phyloP scores from a whole-genome alignment of 30 jellyfish, hydroid and myxozoan species.

The Hydra vulgaris region DNA sequence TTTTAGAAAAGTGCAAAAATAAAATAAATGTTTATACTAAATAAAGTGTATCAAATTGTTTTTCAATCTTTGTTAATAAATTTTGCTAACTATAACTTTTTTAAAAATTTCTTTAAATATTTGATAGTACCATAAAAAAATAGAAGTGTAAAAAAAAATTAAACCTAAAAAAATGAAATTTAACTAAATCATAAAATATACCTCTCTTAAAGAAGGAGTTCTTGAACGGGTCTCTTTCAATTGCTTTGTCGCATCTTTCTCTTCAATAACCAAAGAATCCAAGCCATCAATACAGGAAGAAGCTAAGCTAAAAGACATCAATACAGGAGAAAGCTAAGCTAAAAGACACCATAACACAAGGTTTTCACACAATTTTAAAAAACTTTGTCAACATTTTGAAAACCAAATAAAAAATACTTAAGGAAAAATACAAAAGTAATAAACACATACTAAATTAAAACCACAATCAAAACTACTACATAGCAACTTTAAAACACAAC shows the following conservation, averaged over 20 bases:
- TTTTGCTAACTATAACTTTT: too few relatives aligned
- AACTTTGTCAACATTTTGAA: background rate
- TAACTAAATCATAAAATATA: background rate
- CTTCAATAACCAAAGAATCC: background rate
- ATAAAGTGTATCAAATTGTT: too few relatives aligned
- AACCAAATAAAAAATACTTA: too few relatives aligned
- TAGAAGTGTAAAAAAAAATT: background rate
- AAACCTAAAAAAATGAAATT: background rate
- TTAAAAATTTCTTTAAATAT: background rate
- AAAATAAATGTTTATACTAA: too few relatives aligned
- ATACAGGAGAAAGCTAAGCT: background rate
- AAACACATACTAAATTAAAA: too few relatives aligned
- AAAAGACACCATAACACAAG: background rate
- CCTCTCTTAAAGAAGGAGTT: slow-evolving; percentile 11
- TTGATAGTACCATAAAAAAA: background rate
- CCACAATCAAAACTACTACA: too few relatives aligned
- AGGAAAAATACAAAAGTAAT: too few relatives aligned
- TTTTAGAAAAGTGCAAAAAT: background rate
- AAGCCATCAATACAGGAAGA: slow-evolving; percentile 25
- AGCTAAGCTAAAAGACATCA: slow-evolving; percentile 23
- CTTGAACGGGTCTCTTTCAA: slow-evolving; percentile 3
- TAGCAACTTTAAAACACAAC: too few relatives aligned
- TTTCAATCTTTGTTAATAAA: too few relatives aligned
- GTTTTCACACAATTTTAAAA: background rate
- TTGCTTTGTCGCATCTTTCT: background rate